Evolutionary conservation across 2,888 invertebrate species (phyloP).

Genomic region (Serripes groenlandicus): DNA sequence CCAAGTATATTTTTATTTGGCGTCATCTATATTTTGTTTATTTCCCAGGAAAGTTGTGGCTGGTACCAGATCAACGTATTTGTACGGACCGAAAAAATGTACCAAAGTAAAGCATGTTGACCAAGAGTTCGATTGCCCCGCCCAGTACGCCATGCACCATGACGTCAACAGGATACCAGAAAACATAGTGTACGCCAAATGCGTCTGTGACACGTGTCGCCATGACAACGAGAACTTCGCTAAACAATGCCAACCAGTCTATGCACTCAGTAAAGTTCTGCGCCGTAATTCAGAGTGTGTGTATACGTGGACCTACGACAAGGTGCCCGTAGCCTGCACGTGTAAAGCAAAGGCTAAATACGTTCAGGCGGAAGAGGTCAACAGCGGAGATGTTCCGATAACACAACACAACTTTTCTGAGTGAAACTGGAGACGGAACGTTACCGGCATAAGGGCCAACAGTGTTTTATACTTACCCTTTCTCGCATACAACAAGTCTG

Average conservation of each 20-base stretch:
- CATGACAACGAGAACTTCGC: not conserved
- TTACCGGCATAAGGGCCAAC: too few relatives aligned
- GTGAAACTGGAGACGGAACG: too few relatives aligned
- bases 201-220: slow-evolving; percentile 44
- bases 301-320: slow-evolving; percentile 21
- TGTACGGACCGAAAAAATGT: slow-evolving; percentile 3
- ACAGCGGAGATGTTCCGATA: not conserved
- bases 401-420: too few relatives aligned
- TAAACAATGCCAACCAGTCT: slow-evolving; percentile 22
- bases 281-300: slow-evolving; percentile 9
- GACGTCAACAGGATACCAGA: slow-evolving; percentile 46
- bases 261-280: slow-evolving; percentile 34
- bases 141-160: slow-evolving; percentile 47
- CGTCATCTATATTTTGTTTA: not conserved
- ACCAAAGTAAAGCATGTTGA: not conserved
- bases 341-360: slow-evolving; percentile 2
- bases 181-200: slow-evolving; percentile 44
- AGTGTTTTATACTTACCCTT: too few relatives aligned
- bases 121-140: slow-evolving; percentile 35
- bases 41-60: not conserved
- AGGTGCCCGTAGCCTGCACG: slow-evolving; percentile 32
- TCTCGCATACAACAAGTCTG: too few relatives aligned
- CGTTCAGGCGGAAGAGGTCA: not conserved
- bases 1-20: not conserved
- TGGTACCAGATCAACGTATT: not conserved